These are phyloP conservation scores for Drosophila busckii DNA, from an alignment of 1,140 invertebrate genomes.

Conservation along the genomic window DNA sequence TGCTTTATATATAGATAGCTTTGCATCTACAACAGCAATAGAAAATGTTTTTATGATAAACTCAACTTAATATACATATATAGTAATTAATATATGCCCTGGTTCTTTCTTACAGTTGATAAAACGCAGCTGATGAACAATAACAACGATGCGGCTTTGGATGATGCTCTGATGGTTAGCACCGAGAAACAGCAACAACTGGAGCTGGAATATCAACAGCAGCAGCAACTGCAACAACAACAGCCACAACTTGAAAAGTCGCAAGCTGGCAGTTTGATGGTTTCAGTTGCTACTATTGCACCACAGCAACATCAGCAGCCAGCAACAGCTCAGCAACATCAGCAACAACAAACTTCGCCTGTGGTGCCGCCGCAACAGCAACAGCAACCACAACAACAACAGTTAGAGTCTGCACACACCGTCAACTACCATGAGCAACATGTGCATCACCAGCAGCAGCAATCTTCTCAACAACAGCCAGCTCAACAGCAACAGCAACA, in stretches of 20 bases:
- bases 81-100: no score
- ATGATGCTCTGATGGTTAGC: constrained; percentile 37
- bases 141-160: constrained; percentile 40
- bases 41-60: no score
- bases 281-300: constrained; percentile 46
- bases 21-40: constrained; percentile 5
- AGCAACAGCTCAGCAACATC: constrained; percentile 4
- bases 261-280: constrained; percentile 27
- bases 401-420: constrained; percentile 25
- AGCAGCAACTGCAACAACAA: constrained; percentile 20
- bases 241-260: constrained; percentile 27
- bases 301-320: constrained; percentile 29
- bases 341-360: constrained; percentile 7
- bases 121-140: constrained; percentile 50
- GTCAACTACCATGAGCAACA: constrained; percentile 12
- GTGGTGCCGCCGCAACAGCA: constrained; percentile 2
- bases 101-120: constrained; percentile 45
- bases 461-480: constrained; percentile 31
- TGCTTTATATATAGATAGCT: constrained; percentile 9
- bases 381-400: constrained; percentile 42
- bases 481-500: constrained; percentile 20
- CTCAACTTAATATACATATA: no score
- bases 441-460: constrained; percentile 9
- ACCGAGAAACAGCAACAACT: constrained; percentile 33
- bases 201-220: constrained; percentile 20